Conservation (phyloP, 2,888 invertebrate genomes). For the Polyommatus iphigenia region DNA sequence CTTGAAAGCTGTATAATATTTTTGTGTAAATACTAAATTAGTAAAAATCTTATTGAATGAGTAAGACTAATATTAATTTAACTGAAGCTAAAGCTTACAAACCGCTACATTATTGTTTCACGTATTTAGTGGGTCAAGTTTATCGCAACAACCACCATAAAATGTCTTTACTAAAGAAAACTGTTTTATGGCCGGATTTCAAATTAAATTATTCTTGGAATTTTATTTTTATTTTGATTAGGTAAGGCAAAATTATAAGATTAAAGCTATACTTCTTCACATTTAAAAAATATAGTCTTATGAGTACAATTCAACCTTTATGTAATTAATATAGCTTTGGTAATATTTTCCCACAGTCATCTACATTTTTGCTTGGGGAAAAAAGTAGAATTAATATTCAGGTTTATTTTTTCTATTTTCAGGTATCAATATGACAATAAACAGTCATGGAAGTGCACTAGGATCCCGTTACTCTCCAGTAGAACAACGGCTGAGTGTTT, state of each 20-base stretch:
- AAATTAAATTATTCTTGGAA: neutral
- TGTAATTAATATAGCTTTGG: neutral
- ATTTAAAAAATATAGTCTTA: too few species aligned
- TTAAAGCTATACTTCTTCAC: neutral
- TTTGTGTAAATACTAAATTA: neutral
- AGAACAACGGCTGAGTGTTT: constrained; percentile 66
- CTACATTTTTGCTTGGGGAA: neutral
- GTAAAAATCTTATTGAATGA: neutral
- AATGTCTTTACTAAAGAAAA: neutral
- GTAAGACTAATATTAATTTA: too few species aligned
- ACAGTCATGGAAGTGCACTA: constrained; percentile 58
- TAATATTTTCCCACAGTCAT: neutral
- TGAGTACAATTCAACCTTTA: neutral
- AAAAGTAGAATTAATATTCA: neutral
- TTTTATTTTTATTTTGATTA: neutral
- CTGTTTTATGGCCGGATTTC: neutral
- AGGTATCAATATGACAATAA: constrained; percentile 83
- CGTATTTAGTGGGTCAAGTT: neutral
- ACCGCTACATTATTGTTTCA: neutral
- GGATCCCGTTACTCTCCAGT: constrained; percentile 69
- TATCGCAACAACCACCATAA: neutral
- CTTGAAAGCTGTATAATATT: neutral
- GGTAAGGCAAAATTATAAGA: neutral
- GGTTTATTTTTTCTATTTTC: constrained; percentile 47
- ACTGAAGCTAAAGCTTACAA: neutral